Percentiles rank a stretch among this genome's conserved stretches.
Evolutionary conservation across 2,113 vertebrate species (phyloP).

Genomic region (Dicrurus megarhynchus): DNA sequence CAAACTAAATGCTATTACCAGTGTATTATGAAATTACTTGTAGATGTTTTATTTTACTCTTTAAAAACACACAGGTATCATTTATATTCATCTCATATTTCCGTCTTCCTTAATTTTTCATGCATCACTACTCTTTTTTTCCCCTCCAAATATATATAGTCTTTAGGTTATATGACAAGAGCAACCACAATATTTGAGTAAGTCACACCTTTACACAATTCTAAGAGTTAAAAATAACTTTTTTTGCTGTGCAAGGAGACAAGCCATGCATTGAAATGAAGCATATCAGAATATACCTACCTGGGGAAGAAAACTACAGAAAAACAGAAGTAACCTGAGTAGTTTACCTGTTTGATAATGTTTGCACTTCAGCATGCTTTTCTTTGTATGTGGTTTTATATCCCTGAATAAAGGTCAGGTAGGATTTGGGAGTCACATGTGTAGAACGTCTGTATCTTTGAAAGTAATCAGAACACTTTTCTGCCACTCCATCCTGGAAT

Average conservation of each 20-base stretch:
- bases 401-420: conserved; percentile 92
- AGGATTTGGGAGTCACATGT: conserved; percentile 94
- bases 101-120: not conserved
- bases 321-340: not conserved
- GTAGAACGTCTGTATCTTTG: conserved; percentile 89
- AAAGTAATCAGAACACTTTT: conserved; percentile 94
- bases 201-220: not conserved
- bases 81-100: not conserved
- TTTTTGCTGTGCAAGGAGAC: not conserved
- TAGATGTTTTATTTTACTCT: not conserved
- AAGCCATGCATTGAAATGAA: not conserved
- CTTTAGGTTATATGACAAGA: not conserved
- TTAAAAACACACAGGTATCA: not conserved
- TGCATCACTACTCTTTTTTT: not conserved
- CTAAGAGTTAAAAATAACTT: not conserved
- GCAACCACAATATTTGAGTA: not conserved
- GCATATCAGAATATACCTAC: accelerated
- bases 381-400: conserved; percentile 91
- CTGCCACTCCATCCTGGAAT: conserved; percentile 93
- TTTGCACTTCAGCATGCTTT: conserved; percentile 85
- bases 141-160: not conserved
- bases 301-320: not conserved
- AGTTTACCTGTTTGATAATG: conserved; percentile 84
- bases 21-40: not conserved
- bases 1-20: not conserved